These are phyloP conservation scores for Taeniopygia guttata DNA, from an alignment of 2,797 vertebrate genomes.

Conservation along the genomic window DNA sequence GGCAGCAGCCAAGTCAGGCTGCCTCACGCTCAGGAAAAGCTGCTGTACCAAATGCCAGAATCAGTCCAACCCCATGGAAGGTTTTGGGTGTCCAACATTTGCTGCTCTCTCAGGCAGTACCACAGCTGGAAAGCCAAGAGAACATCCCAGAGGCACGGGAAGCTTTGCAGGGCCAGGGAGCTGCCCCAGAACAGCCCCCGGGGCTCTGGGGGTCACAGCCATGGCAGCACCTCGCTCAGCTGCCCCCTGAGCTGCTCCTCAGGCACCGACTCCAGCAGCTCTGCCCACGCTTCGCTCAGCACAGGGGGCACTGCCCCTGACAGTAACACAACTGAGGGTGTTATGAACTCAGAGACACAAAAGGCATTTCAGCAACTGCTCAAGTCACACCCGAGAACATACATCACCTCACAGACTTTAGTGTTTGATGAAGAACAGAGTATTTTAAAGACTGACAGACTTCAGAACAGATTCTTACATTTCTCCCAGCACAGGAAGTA, in stretches of 20 bases:
- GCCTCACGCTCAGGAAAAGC: background rate
- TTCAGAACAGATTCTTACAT: background rate
- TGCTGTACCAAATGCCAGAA: slow-evolving; percentile 3
- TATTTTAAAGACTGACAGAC: slow-evolving; percentile 2
- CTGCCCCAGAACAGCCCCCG: background rate
- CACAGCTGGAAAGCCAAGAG: background rate
- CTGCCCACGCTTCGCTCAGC: background rate
- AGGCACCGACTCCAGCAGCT: background rate
- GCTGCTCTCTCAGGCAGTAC: background rate
- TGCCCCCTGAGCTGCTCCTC: background rate
- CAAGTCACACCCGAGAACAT: background rate
- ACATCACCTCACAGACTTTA: background rate
- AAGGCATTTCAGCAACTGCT: background rate
- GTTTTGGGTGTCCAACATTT: background rate
- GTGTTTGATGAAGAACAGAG: slow-evolving; percentile 33
- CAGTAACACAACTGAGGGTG: background rate
- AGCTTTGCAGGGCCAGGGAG: background rate
- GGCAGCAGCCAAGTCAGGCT: slow-evolving; percentile 11
- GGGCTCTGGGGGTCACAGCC: background rate
- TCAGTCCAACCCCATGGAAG: background rate
- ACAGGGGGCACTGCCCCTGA: background rate
- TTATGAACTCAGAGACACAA: background rate
- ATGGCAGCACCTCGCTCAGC: background rate
- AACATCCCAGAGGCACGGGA: background rate
- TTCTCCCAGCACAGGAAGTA: background rate